Conservation (phyloP, 1,140 invertebrate genomes). For the Drosophila pseudoananassae region DNA sequence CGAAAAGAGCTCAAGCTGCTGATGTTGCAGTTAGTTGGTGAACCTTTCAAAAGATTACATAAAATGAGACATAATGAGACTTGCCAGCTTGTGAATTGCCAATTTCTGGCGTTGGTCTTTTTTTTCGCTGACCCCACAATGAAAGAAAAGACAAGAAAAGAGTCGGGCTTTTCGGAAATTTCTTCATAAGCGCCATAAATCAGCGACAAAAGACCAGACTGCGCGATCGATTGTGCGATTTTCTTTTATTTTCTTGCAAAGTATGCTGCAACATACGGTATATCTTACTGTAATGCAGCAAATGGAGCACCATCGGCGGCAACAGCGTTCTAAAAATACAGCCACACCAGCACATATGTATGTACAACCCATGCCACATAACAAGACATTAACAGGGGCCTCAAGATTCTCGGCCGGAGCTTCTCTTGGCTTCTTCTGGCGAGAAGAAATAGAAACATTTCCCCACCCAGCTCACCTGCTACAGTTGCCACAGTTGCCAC, state of each 20-base stretch:
- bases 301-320: constrained; percentile 52
- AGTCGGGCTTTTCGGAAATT: constrained; percentile 15
- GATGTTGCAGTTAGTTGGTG: not conserved
- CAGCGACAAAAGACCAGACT: constrained; percentile 35
- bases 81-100: not conserved
- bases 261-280: constrained; percentile 69
- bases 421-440: constrained; percentile 25
- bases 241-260: constrained; percentile 9
- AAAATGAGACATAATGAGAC: not conserved
- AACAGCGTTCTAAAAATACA: constrained; percentile 70
- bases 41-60: not conserved
- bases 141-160: not conserved
- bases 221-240: constrained; percentile 26
- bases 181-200: constrained; percentile 31
- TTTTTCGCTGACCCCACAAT: constrained; percentile 1
- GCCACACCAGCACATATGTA: constrained; percentile 1
- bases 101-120: too few species aligned
- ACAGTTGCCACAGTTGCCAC: constrained; percentile 4
- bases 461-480: constrained; percentile 4
- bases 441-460: constrained; percentile 35
- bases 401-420: not conserved
- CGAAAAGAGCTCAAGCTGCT: not conserved
- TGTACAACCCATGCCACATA: constrained; percentile 6
- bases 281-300: constrained; percentile 73
- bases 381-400: constrained; percentile 53